Base-by-base conservation (phyloP, 2,888 invertebrate species). In the Tetragnatha montana region DNA sequence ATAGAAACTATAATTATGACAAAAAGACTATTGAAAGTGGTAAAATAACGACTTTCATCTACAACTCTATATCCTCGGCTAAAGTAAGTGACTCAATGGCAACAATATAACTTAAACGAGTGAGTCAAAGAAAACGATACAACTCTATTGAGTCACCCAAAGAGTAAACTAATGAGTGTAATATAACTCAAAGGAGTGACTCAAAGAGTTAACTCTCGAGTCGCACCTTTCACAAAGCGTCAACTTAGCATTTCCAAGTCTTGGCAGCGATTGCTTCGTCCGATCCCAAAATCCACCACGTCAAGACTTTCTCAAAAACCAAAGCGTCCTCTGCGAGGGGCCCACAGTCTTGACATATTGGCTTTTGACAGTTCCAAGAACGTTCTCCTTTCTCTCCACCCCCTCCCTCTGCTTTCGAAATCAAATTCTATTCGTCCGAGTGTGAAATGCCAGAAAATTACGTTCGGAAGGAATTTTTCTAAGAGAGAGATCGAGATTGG, bases 351-450 rank as follows among this genome's bases (percentile, higher is more conserved):
- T 60, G 60, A 60, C 60, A 60, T 60, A 60, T 60, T 60, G 60
- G 60, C 60, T 60, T 60, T 60, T 60, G 60, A 60, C 60, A 60
- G 60, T 60, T 17, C 14, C 14, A 60, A 60, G 60, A 60, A 60
- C 60, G 7, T 10, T 60, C 60, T 60, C 60, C 17, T 12, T 60
- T 17, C 17, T 17, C 60, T 10, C 35, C 60, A 60, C 60, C 60
- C 60, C 49, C 35, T 49, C 22, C 21, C 21, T 76, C 50, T 6
- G 19, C 75, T 19, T 51, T 78, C 14, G 78, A 78, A 78, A 78
- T 78, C 78, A 78, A 78, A 78, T 78, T 78, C 78, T 60, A 78
- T 78, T 78, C 78, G 60, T 50, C 22, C 51, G 78, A 78, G 78
- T 78, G 78, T 68, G 78, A 78, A 78, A 78, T 78, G 78, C 60